A percentile compares a stretch with the other conserved stretches of the same genome.
Evolutionary conservation across 2,113 vertebrate genomes (phyloP).

Genomic region (Seriola rivoliana): DNA sequence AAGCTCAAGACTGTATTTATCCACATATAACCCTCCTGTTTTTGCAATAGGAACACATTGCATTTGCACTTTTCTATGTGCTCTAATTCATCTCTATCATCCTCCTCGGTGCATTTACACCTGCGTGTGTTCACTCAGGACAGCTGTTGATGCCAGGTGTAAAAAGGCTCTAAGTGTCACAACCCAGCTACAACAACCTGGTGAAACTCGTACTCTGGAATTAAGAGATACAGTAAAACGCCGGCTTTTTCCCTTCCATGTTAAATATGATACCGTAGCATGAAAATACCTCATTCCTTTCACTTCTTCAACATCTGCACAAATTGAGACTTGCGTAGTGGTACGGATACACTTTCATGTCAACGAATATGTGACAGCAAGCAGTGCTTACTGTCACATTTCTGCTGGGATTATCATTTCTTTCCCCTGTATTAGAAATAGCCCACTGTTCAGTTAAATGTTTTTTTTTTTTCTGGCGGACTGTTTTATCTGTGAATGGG

Average conservation of each 20-base stretch:
- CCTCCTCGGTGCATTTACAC: constrained; percentile 45
- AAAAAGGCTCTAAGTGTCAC: constrained; percentile 58
- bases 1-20: constrained; percentile 1
- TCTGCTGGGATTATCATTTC: constrained; percentile 40
- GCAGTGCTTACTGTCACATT: constrained; percentile 31
- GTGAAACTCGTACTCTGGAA: not conserved
- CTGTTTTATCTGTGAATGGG: constrained; percentile 58
- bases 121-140: constrained; percentile 38
- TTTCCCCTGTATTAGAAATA: constrained; percentile 35
- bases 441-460: constrained; percentile 18
- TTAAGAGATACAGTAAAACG: not conserved
- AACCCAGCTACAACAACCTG: constrained; percentile 16
- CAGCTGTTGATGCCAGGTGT: constrained; percentile 43
- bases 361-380: constrained; percentile 15
- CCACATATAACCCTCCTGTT: not conserved
- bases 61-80: constrained; percentile 43
- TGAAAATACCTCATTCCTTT: constrained; percentile 26
- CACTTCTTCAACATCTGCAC: constrained; percentile 9
- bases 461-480: constrained; percentile 2
- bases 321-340: constrained; percentile 16
- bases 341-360: constrained; percentile 31
- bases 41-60: not conserved
- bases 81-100: constrained; percentile 15
- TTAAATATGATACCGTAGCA: constrained; percentile 19
- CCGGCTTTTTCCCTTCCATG: not conserved